Evolutionary conservation across 2,888 invertebrate genomes (phyloP).

Genomic region (Watsonalla binaria): DNA sequence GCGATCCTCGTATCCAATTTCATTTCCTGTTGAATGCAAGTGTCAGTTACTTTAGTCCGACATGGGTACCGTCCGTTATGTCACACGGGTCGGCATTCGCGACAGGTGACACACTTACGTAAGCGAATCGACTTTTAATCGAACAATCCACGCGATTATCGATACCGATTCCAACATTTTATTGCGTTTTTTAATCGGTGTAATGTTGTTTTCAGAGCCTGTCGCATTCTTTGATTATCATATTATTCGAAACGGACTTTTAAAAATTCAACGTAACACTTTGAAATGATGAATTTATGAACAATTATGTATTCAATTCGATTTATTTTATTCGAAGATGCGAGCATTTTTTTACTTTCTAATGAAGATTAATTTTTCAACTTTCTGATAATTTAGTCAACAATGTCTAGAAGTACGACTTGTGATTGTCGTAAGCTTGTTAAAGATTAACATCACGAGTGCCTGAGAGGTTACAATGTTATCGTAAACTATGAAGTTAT

Average conservation of each 20-base stretch:
- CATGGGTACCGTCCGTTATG: constrained; percentile 27
- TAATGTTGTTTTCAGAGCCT: constrained; percentile 2
- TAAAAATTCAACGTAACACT: background rate
- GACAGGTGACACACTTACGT: constrained; percentile 44
- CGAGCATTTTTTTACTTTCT: too few relatives aligned
- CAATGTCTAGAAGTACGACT: too few relatives aligned
- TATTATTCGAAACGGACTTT: background rate
- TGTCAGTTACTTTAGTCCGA: constrained; percentile 19
- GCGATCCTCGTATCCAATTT: constrained; percentile 11
- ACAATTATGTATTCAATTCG: too few relatives aligned
- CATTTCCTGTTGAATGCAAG: constrained; percentile 29
- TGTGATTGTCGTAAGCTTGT: too few relatives aligned
- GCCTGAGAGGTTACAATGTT: too few relatives aligned
- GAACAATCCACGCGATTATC: constrained; percentile 15
- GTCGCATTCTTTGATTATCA: background rate
- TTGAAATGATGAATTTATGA: background rate
- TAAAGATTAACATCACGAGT: too few relatives aligned
- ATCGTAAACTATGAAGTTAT: too few relatives aligned
- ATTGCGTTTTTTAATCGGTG: constrained; percentile 20
- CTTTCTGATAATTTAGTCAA: too few relatives aligned
- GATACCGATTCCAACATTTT: constrained; percentile 22
- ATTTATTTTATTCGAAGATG: too few relatives aligned
- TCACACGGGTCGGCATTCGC: constrained; percentile 13
- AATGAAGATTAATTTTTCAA: too few relatives aligned
- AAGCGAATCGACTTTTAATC: constrained; percentile 31